These are phyloP conservation scores for Periparus ater DNA, from an alignment of 2,797 vertebrate species.

Conservation along the genomic window DNA sequence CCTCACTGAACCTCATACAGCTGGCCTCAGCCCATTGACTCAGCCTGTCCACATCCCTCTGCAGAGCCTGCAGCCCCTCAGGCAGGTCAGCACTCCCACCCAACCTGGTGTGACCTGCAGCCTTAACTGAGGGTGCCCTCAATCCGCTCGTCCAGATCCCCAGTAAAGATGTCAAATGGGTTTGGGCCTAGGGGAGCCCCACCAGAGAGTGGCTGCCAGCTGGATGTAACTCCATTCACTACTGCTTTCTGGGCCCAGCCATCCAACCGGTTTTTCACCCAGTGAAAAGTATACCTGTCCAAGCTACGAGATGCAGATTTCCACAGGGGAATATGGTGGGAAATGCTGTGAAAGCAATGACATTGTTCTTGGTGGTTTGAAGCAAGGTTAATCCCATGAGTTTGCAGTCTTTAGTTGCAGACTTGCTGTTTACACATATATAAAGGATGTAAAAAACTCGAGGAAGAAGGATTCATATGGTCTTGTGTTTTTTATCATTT, in stretches of 20 bases:
- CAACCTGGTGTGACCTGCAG: neutral
- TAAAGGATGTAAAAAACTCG: neutral
- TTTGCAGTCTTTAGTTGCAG: neutral
- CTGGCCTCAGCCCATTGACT: neutral
- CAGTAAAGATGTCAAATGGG: neutral
- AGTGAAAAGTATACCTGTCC: neutral
- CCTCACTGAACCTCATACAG: no score
- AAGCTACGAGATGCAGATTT: neutral
- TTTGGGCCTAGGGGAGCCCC: neutral
- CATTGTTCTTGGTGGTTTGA: neutral
- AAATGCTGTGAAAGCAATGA: neutral
- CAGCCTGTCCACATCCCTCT: neutral
- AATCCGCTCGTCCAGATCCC: neutral
- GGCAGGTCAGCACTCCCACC: neutral
- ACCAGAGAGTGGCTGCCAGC: neutral
- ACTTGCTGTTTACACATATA: neutral
- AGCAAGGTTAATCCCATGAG: neutral
- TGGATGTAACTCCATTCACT: neutral
- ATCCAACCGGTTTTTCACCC: neutral
- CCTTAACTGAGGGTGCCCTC: neutral
- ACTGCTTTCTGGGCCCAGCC: neutral
- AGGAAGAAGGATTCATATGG: neutral
- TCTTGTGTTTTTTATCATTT: neutral
- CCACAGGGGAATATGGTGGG: neutral
- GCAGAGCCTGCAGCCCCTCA: neutral